Percentiles rank a stretch among this genome's conserved stretches.
Evolutionary conservation across 2,797 vertebrate species (phyloP).

Genomic region (Danio aesculapii): DNA sequence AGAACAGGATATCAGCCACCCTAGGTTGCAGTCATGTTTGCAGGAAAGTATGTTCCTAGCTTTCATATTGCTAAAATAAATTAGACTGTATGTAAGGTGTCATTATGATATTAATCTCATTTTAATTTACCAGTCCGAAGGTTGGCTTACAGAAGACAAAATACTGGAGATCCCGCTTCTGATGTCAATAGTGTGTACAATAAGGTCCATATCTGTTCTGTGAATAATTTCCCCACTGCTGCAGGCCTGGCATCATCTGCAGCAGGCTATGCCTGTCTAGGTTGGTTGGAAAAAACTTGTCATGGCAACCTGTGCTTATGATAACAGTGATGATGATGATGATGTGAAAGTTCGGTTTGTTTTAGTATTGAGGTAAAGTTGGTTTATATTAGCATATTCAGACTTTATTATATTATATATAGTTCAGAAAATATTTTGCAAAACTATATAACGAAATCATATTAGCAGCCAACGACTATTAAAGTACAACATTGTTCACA

Average conservation of each 20-base stretch:
- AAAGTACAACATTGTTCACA: no score
- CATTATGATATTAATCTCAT: conserved; percentile 1
- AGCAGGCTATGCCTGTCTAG: conserved; percentile 92
- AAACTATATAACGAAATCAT: no score
- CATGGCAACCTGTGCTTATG: background rate
- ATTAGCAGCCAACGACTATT: no score
- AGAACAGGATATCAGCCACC: conserved; percentile 85
- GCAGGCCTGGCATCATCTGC: conserved; percentile 95
- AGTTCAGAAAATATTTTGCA: no score
- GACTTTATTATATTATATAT: no score
- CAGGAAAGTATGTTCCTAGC: conserved; percentile 82
- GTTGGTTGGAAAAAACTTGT: conserved; percentile 68
- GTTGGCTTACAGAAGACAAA: conserved; percentile 85
- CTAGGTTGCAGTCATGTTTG: conserved; percentile 91
- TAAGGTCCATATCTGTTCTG: conserved; percentile 90
- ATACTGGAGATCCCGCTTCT: conserved; percentile 50
- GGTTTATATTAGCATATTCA: no score
- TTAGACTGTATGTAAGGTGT: background rate
- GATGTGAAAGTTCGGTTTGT: background rate
- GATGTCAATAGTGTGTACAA: conserved; percentile 72
- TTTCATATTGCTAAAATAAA: background rate
- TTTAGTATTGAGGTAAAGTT: background rate
- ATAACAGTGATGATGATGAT: background rate
- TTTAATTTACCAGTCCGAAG: conserved; percentile 81
- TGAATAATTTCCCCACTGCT: conserved; percentile 96